Base-by-base conservation (phyloP, 1,140 invertebrate species). In the Drosophila dunni region DNA sequence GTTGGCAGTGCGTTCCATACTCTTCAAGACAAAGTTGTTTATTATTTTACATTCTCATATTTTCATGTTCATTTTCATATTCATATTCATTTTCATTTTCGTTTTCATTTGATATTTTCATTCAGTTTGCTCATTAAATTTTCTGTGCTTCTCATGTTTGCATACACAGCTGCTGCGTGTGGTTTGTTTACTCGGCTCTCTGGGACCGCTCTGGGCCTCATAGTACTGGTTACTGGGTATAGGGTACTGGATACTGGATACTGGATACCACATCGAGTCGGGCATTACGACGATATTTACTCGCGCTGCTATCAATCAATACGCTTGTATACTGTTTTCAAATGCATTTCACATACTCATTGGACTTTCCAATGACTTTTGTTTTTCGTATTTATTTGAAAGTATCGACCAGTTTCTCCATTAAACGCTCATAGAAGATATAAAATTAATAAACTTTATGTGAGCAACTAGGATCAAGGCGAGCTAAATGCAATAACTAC, bases 21-120 rank as follows among this genome's bases (percentile, higher is more conserved):
- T 91, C 90, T 91, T 91, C 90, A 91, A 91, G 90, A 91, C 90
- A 91, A 91, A 91, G 90, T 82, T 91, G 90, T 91, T 90, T 90
- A 74, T 85, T 78, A 89, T 90, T 85, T 85, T 79, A 82, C 84
- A 91, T 91, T 91, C 89, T 91, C 89, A 91, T 91, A 90, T 91
- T 91, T 89, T 91, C 76, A 61, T 40, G 62, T 75, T 66, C 51
- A 34, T 78, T 63, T 77, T 71, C 38, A 11, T 63, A 63, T 62
- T 67, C 13, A 29, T 65, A 67, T 38, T 29, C 24, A 29, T 29
- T 29, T 29, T 29, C 24, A 29, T 51, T 56, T 62, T 67, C 13
- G 34, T 68, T 71, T 48, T 53, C 36, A 38, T 56, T 60, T 64
- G 50, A 40, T 60, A 38, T 69, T 72, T 56, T 60, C 20, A 34